These are phyloP conservation scores for Thermophis baileyi DNA, from an alignment of 2,113 vertebrate genomes.

Conservation along the genomic window DNA sequence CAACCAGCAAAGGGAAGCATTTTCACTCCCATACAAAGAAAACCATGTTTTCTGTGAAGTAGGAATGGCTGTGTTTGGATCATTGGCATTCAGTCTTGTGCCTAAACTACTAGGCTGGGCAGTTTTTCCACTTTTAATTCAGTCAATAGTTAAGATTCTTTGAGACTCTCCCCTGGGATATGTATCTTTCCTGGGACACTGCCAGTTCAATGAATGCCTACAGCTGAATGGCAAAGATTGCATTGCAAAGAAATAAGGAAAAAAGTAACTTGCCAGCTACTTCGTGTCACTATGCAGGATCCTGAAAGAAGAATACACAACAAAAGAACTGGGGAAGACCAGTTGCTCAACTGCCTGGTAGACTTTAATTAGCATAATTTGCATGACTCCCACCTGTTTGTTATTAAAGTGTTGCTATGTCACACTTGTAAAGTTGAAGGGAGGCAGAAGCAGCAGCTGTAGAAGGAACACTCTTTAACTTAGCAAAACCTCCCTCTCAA, in stretches of 20 bases:
- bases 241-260: background rate
- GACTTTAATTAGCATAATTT: conserved; percentile 45
- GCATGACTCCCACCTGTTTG: conserved; percentile 23
- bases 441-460: background rate
- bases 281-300: conserved; percentile 40
- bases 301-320: conserved; percentile 24
- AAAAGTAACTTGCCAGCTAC: background rate
- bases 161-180: background rate
- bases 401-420: conserved; percentile 35
- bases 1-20: background rate
- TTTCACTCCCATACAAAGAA: background rate
- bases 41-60: background rate
- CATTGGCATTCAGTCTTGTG: background rate
- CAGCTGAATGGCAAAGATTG: background rate
- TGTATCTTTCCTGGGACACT: background rate
- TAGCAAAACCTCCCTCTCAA: background rate
- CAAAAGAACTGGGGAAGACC: conserved; percentile 6
- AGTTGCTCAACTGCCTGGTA: conserved; percentile 21
- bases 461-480: background rate
- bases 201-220: background rate
- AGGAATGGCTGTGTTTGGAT: background rate
- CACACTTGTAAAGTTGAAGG: background rate
- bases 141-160: background rate
- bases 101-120: background rate
- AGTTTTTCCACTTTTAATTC: background rate